These are phyloP conservation scores for Pionites leucogaster DNA, from an alignment of 2,113 vertebrate genomes.

Conservation along the genomic window DNA sequence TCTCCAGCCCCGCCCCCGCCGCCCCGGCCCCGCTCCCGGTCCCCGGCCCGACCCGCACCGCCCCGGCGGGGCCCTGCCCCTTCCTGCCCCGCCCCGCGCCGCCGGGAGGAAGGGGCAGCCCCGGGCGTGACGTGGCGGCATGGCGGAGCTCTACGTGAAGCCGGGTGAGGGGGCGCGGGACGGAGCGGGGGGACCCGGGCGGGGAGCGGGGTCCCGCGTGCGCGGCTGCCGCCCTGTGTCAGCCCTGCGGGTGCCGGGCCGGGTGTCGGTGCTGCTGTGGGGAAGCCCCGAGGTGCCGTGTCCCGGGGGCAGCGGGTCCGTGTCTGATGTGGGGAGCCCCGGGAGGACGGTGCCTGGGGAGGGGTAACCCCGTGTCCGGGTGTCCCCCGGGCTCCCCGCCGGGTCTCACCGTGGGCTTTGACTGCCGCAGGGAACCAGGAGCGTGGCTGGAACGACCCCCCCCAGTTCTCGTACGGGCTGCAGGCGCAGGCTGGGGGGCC, in stretches of 20 bases:
- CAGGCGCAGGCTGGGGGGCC: conserved; percentile 76
- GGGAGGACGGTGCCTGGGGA: no score
- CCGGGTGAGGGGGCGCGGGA: conserved; percentile 61
- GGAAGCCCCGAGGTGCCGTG: no score
- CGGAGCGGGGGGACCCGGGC: no score
- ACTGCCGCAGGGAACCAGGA: conserved; percentile 85
- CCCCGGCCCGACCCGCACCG: neutral
- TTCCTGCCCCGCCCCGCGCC: neutral
- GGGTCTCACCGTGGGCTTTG: neutral
- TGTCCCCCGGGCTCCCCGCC: no score
- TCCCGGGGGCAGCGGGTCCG: no score
- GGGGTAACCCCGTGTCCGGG: neutral
- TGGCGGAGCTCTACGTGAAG: conserved; percentile 77
- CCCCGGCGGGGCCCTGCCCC: neutral
- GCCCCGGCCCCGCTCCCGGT: neutral
- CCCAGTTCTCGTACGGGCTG: conserved; percentile 90
- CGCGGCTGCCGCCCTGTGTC: neutral
- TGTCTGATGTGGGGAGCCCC: neutral
- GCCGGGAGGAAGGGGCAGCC: neutral
- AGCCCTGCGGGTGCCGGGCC: no score
- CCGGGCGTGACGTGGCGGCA: conserved; percentile 11
- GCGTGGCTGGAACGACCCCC: conserved; percentile 95
- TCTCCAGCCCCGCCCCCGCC: no score
- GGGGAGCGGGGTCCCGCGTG: no score
- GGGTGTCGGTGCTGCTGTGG: no score